Evolutionary conservation across 1,140 invertebrate genomes (phyloP).

Genomic region (Ditylenchus dipsaci): DNA sequence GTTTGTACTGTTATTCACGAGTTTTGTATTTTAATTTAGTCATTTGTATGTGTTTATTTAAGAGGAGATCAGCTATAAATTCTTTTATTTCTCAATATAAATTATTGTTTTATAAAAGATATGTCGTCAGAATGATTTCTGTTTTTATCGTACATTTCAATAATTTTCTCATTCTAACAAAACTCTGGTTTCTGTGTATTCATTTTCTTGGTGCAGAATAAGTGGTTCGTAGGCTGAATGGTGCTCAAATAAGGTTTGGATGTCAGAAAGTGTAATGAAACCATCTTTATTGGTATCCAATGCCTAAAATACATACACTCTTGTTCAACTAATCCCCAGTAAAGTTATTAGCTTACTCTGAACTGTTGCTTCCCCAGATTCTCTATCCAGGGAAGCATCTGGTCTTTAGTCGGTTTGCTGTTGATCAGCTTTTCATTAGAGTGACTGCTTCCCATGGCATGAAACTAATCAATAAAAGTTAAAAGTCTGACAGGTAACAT

Average conservation of each 20-base stretch:
- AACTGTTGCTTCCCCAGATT: constrained; percentile 9
- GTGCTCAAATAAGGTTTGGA: constrained; percentile 30
- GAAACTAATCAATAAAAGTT: not conserved
- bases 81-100: no score
- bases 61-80: no score
- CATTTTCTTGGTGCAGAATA: constrained; percentile 14
- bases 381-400: constrained; percentile 14
- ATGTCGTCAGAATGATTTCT: no score
- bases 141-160: no score
- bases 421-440: constrained; percentile 16
- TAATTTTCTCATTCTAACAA: no score
- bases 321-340: not conserved
- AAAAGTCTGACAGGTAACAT: no score
- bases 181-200: not conserved
- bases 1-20: no score
- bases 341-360: constrained; percentile 11
- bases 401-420: not conserved
- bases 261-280: constrained; percentile 39
- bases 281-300: constrained; percentile 37
- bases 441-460: constrained; percentile 20
- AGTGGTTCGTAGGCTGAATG: constrained; percentile 18
- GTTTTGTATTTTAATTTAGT: no score
- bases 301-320: constrained; percentile 4
- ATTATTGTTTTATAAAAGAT: no score
- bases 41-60: no score